Conservation (phyloP, 2,888 invertebrate genomes). For the Pristionchus maxplancki region DNA sequence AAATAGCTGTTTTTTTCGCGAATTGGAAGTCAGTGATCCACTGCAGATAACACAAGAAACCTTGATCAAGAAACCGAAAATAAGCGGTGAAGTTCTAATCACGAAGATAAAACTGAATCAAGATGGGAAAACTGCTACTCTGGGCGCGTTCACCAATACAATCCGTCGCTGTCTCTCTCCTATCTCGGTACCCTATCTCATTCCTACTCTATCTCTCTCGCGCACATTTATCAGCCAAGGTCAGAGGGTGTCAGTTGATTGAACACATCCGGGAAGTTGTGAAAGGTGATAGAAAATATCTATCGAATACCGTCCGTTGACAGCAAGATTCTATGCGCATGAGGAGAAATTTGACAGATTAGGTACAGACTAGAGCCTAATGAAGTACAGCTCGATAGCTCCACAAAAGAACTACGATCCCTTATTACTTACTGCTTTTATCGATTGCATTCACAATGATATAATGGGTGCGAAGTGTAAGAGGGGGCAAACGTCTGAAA, state of each 20-base stretch:
- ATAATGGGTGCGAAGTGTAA: not conserved
- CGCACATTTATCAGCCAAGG: constrained; percentile 33
- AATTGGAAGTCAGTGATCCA: no score
- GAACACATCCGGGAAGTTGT: constrained; percentile 9
- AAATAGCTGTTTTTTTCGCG: no score
- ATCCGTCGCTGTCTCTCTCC: constrained; percentile 32
- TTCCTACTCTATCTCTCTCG: constrained; percentile 5
- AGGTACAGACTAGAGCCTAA: no score
- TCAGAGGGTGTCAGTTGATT: constrained; percentile 10
- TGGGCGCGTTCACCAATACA: not conserved
- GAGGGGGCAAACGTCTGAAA: not conserved
- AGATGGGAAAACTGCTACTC: not conserved
- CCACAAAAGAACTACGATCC: not conserved
- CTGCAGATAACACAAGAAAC: no score
- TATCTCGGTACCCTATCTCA: not conserved
- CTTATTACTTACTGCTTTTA: constrained; percentile 18
- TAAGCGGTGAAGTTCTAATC: not conserved
- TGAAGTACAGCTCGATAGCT: no score
- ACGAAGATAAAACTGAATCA: not conserved
- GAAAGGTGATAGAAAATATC: not conserved
- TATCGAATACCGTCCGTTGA: not conserved
- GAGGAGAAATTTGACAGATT: no score
- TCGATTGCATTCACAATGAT: constrained; percentile 42
- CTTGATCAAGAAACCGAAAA: not conserved
- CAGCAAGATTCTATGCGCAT: no score